These are phyloP conservation scores for Leptoclinus maculatus DNA, from an alignment of 2,797 vertebrate species.

Conservation along the genomic window DNA sequence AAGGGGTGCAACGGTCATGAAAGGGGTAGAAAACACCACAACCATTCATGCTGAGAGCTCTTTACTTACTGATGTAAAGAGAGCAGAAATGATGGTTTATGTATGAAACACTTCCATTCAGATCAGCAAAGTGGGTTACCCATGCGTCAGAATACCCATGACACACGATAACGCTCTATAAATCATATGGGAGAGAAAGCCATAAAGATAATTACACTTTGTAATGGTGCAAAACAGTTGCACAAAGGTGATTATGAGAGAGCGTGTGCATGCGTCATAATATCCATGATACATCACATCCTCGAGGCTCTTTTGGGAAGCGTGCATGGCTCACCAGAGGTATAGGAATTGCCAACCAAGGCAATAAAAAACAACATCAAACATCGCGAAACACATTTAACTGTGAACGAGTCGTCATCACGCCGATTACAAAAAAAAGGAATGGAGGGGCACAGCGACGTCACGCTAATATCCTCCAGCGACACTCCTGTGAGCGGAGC, in stretches of 20 bases:
- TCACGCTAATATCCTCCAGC: conserved; percentile 31
- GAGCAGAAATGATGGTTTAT: neutral
- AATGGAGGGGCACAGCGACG: neutral
- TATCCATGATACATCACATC: conserved; percentile 30
- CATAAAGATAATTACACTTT: neutral
- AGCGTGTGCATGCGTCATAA: neutral
- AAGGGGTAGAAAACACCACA: neutral
- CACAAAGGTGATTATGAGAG: conserved; percentile 35
- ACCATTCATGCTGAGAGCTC: neutral
- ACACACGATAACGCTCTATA: neutral
- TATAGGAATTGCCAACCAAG: neutral
- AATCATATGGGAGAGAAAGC: neutral
- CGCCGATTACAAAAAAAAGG: neutral
- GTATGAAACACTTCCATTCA: conserved; percentile 9
- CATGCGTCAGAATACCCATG: conserved; percentile 1
- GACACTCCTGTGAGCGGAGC: conserved; percentile 20
- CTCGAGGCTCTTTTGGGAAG: conserved; percentile 10
- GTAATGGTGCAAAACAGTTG: conserved; percentile 21
- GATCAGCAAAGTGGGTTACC: conserved; percentile 4
- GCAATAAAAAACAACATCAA: conserved; percentile 33
- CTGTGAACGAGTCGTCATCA: conserved; percentile 34
- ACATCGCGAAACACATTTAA: conserved; percentile 21
- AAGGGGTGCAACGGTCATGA: neutral
- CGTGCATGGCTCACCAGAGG: conserved; percentile 2
- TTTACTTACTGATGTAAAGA: neutral